A percentile compares a stretch with the other conserved stretches of the same genome.
Conservation (phyloP, 2,797 vertebrate species). For the Malurus splendens region DNA sequence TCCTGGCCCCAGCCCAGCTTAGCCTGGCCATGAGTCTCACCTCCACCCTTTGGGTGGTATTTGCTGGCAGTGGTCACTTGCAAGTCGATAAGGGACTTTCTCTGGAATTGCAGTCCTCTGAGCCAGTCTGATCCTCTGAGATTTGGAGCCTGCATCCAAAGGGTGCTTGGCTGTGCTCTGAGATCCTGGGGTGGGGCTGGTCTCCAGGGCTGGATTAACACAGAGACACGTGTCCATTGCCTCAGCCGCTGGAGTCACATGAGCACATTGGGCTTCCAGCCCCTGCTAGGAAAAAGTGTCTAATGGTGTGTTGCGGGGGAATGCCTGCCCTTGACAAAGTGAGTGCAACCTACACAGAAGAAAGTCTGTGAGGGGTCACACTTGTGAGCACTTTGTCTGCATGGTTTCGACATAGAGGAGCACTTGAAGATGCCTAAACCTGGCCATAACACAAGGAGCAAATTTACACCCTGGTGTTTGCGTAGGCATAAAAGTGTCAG, state of each 20-base stretch:
- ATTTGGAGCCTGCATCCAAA: background rate
- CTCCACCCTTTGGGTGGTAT: accelerated
- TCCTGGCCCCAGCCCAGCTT: background rate
- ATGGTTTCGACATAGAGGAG: background rate
- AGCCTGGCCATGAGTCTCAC: background rate
- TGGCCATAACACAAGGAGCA: accelerated
- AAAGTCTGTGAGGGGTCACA: accelerated
- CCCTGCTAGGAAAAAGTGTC: background rate
- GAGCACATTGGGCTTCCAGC: background rate
- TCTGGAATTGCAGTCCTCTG: accelerated
- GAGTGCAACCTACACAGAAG: background rate
- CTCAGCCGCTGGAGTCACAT: conserved; percentile 8
- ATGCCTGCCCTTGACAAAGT: background rate
- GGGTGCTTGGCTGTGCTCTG: background rate
- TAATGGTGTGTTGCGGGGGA: background rate
- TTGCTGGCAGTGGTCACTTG: background rate
- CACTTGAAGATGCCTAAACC: background rate
- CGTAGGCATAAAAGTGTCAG: background rate
- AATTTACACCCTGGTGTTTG: background rate
- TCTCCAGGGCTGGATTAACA: background rate
- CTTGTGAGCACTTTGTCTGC: background rate
- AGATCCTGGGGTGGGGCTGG: background rate
- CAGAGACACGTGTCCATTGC: background rate
- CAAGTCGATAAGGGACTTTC: accelerated
- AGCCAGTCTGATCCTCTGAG: background rate